Evolutionary conservation across 2,888 invertebrate genomes (phyloP).

Genomic region (Ormyrus thymus): DNA sequence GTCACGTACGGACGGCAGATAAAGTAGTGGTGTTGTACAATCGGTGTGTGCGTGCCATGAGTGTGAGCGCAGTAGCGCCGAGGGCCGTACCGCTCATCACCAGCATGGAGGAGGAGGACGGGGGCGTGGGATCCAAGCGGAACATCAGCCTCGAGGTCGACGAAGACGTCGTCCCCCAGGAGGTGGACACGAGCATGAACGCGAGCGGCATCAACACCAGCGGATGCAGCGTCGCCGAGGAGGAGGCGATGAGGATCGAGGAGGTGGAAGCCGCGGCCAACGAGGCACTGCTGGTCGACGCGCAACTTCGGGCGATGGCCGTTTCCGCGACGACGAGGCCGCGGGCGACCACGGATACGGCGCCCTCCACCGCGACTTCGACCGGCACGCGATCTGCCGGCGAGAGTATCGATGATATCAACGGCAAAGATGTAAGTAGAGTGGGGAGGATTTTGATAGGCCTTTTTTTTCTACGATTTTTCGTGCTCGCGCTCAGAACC

Average conservation of each 20-base stretch:
- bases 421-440: conserved; percentile 62
- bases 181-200: conserved; percentile 27
- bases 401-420: conserved; percentile 63
- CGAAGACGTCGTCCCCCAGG: not conserved
- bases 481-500: too few species aligned
- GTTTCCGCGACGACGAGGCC: conserved; percentile 61
- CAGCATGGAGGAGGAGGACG: conserved; percentile 66
- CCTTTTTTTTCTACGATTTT: not conserved
- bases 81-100: conserved; percentile 62
- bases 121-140: conserved; percentile 20
- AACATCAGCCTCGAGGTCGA: not conserved
- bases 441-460: not conserved
- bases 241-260: not conserved
- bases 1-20: conserved; percentile 5
- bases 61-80: conserved; percentile 65
- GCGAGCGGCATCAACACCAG: conserved; percentile 53
- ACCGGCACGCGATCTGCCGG: conserved; percentile 69
- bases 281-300: conserved; percentile 49
- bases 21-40: not conserved
- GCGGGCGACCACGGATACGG: conserved; percentile 71
- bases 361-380: conserved; percentile 60
- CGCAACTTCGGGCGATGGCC: conserved; percentile 56
- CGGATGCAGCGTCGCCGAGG: not conserved
- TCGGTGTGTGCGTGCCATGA: conserved; percentile 61
- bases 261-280: not conserved